phyloP scores from a whole-genome alignment of 2,888 invertebrate species.

The Ferrisia virgata region DNA sequence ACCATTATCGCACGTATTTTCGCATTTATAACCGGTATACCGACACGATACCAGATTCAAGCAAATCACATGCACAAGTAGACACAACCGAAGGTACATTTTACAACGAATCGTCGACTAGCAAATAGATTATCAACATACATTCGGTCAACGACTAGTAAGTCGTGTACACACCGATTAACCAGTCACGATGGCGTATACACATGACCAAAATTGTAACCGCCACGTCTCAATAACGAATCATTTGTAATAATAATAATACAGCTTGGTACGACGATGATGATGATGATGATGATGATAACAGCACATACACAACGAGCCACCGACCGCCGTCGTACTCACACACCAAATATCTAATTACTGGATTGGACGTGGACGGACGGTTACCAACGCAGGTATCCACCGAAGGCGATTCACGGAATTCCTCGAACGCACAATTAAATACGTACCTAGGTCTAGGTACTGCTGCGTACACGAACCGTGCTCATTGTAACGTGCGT shows the following conservation, averaged over 20 bases:
- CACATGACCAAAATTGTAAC: background rate
- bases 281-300: too few species aligned
- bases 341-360: background rate
- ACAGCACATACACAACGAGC: background rate
- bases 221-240: too few species aligned
- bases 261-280: too few species aligned
- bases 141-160: background rate
- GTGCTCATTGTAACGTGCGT: background rate
- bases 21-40: constrained; percentile 3
- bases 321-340: background rate
- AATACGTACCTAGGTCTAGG: background rate
- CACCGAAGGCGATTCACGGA: background rate
- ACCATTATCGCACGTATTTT: constrained; percentile 12
- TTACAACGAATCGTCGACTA: background rate
- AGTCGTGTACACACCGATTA: background rate
- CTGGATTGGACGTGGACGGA: too few species aligned
- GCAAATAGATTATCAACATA: background rate
- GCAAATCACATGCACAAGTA: constrained; percentile 9
- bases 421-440: background rate
- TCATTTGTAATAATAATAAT: too few species aligned
- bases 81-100: constrained; percentile 1
- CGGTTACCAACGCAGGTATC: too few species aligned
- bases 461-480: background rate
- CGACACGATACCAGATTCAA: background rate
- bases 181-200: background rate